Percentiles rank a stretch among this genome's conserved stretches.
Evolutionary conservation across 2,113 vertebrate species (phyloP).

Genomic region (Plecturocebus donacophilus): DNA sequence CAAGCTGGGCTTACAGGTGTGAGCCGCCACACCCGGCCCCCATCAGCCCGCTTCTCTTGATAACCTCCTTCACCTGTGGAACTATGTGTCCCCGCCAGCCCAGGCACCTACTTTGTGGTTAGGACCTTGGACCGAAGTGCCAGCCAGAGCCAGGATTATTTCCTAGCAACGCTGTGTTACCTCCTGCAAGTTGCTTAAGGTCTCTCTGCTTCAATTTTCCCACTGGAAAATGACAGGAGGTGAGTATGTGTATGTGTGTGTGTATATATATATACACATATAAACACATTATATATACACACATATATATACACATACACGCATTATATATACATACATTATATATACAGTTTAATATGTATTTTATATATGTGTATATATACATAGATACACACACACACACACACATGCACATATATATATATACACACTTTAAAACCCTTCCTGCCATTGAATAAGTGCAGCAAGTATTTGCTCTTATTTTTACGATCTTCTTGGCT

Average conservation of each 20-base stretch:
- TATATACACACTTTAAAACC: neutral
- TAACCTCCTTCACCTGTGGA: neutral
- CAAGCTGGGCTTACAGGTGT: too few species aligned
- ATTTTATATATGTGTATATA: neutral
- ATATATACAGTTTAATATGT: too few species aligned
- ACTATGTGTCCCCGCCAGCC: neutral
- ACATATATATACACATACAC: too few species aligned
- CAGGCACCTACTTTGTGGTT: neutral
- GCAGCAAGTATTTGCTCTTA: neutral
- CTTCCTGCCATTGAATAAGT: neutral
- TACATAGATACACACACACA: too few species aligned
- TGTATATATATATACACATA: too few species aligned
- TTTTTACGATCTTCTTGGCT: neutral
- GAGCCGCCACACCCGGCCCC: too few species aligned
- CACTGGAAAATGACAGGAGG: neutral
- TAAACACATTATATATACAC: too few species aligned
- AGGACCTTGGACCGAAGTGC: neutral
- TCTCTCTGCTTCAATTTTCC: slow-evolving; percentile 19
- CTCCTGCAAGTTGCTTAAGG: neutral
- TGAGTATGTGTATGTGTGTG: neutral
- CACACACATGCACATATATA: too few species aligned
- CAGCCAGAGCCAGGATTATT: neutral
- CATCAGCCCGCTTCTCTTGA: neutral
- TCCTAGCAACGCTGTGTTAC: neutral
- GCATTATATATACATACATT: too few species aligned